Percentiles rank a stretch among this genome's conserved stretches.
These are phyloP conservation scores for Pteronura brasiliensis DNA, from an alignment of 2,113 vertebrate species.

Conservation along the genomic window DNA sequence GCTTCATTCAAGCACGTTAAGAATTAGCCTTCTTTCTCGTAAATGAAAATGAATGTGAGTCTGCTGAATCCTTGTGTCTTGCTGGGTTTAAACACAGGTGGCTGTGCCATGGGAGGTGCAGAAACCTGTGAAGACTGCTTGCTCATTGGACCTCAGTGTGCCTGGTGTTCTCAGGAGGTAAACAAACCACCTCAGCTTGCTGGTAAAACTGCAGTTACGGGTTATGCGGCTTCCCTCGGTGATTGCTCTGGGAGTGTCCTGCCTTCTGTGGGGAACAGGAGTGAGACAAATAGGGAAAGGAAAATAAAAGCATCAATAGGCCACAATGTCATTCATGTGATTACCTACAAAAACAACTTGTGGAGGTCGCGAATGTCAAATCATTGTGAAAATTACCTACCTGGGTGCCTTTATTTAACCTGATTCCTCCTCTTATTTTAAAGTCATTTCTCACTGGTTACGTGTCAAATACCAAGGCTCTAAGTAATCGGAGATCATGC, in stretches of 20 bases:
- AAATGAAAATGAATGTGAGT: slow-evolving; percentile 47
- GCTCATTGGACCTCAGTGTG: slow-evolving; percentile 90
- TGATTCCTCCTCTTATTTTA: not conserved
- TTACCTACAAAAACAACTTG: slow-evolving; percentile 7
- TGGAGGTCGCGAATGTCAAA: not conserved
- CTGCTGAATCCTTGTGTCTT: slow-evolving; percentile 67
- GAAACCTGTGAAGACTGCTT: slow-evolving; percentile 94
- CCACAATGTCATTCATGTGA: not conserved
- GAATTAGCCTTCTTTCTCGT: not conserved
- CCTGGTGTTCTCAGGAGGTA: slow-evolving; percentile 98
- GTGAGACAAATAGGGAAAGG: not conserved
- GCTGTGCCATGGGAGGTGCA: slow-evolving; percentile 85
- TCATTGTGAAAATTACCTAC: slow-evolving; percentile 2
- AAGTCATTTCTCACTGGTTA: not conserved
- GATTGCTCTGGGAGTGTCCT: not conserved
- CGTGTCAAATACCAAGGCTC: not conserved
- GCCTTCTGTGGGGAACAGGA: not conserved
- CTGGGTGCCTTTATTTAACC: not conserved
- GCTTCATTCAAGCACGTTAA: not conserved
- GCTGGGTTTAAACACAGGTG: slow-evolving; percentile 84
- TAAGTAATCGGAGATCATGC: not conserved
- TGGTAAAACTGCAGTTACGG: slow-evolving; percentile 62
- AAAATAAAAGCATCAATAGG: not conserved
- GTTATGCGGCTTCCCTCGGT: slow-evolving; percentile 48
- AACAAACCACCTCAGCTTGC: slow-evolving; percentile 58